Conservation (phyloP, 1,140 invertebrate genomes). For the Drosophila pseudoobscura region DNA sequence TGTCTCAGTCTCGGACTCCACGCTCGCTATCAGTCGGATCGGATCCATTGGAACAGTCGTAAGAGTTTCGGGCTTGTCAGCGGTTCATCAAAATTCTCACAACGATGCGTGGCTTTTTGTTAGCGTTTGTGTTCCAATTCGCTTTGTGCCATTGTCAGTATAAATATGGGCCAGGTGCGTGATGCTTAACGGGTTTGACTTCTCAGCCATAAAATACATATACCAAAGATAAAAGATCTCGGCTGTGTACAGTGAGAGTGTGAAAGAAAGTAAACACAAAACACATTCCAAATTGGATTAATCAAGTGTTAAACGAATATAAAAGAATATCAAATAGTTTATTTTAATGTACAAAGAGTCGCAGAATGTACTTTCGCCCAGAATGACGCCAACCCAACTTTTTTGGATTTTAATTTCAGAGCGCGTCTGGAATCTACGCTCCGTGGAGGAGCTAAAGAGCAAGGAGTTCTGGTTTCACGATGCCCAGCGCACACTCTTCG, state of each 20-base stretch:
- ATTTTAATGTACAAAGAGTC: slow-evolving; percentile 25
- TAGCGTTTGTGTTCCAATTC: slow-evolving; percentile 51
- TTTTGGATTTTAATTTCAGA: slow-evolving; percentile 24
- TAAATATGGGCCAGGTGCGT: slow-evolving; percentile 75
- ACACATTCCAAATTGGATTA: slow-evolving; percentile 55
- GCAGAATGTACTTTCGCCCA: neutral
- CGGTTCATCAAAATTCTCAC: slow-evolving; percentile 49
- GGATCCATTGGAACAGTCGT: slow-evolving; percentile 26
- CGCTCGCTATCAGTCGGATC: too few species aligned
- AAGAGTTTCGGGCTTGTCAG: slow-evolving; percentile 36
- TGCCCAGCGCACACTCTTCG: slow-evolving; percentile 58
- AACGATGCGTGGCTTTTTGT: slow-evolving; percentile 56
- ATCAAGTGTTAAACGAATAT: slow-evolving; percentile 63
- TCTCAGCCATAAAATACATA: slow-evolving; percentile 20
- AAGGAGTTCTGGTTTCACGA: slow-evolving; percentile 74
- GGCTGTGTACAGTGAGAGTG: slow-evolving; percentile 40
- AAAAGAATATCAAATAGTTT: slow-evolving; percentile 32
- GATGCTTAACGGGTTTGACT: slow-evolving; percentile 35
- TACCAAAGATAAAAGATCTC: slow-evolving; percentile 25
- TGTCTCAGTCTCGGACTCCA: slow-evolving; percentile 5
- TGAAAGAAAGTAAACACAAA: slow-evolving; percentile 47
- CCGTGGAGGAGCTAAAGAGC: slow-evolving; percentile 43
- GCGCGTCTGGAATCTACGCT: slow-evolving; percentile 46
- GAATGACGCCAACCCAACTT: slow-evolving; percentile 10
- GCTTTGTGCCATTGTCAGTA: slow-evolving; percentile 62